Evolutionary conservation across 2,113 vertebrate genomes (phyloP).

Genomic region (Vulpes lagopus): DNA sequence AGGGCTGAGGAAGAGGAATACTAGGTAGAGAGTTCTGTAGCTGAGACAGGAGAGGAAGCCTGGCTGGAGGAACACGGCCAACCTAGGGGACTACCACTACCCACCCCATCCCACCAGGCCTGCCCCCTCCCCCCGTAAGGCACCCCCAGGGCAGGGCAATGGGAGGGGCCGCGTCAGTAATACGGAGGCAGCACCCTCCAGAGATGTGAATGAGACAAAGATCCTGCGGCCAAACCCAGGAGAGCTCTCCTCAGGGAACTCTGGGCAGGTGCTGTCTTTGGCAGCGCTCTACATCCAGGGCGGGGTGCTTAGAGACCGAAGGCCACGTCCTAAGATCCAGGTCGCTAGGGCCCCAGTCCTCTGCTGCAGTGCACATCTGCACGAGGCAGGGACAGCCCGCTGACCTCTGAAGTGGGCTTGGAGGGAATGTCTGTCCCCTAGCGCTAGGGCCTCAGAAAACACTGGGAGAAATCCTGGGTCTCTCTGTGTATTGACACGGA

Average conservation of each 20-base stretch:
- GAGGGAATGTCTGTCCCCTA: not conserved
- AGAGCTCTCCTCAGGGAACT: not conserved
- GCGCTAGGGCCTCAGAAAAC: not conserved
- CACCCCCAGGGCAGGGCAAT: not conserved
- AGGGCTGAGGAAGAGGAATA: not conserved
- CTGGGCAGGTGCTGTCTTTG: not conserved
- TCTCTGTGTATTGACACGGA: not conserved
- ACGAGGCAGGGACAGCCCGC: not conserved
- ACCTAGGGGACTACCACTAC: not conserved
- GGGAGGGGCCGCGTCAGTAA: not conserved
- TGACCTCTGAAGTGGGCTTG: not conserved
- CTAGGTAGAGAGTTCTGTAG: fast-evolving
- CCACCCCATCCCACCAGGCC: not conserved
- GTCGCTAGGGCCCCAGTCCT: not conserved
- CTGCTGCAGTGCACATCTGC: not conserved
- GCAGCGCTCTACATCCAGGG: too few relatives aligned
- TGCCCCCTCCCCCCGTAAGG: not conserved
- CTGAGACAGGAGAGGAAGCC: not conserved
- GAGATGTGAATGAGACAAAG: not conserved
- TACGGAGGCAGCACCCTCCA: not conserved
- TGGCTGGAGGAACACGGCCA: not conserved
- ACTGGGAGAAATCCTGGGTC: not conserved
- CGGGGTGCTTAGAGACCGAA: not conserved
- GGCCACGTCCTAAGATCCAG: not conserved
- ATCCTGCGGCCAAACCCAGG: not conserved